phyloP scores from a whole-genome alignment of 2,797 vertebrate genomes.

The Momotus momota region DNA sequence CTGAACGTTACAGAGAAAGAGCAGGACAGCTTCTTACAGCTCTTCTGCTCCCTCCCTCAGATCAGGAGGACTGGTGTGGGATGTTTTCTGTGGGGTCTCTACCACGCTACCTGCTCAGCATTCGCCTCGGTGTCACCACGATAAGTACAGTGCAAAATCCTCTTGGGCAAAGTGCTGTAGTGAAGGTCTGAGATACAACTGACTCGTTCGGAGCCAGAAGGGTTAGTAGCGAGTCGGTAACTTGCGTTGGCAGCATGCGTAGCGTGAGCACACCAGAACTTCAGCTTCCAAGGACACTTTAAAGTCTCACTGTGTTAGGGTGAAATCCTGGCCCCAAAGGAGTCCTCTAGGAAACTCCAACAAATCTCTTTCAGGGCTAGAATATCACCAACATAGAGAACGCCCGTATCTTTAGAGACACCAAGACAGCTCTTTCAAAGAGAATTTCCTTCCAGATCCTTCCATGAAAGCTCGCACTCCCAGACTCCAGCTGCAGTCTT shows the following conservation, averaged over 20 bases:
- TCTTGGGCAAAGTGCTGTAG: conserved; percentile 63
- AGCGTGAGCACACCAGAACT: neutral
- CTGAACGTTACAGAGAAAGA: neutral
- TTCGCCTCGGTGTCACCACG: neutral
- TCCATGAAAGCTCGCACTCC: conserved; percentile 8
- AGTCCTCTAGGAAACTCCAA: conserved; percentile 7
- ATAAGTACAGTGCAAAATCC: conserved; percentile 71
- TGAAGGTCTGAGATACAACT: conserved; percentile 46
- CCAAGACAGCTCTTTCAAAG: conserved; percentile 14
- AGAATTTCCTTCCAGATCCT: conserved; percentile 37
- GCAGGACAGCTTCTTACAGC: conserved; percentile 13
- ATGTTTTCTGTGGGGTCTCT: conserved; percentile 23
- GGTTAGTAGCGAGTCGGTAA: neutral
- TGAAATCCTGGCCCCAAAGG: conserved; percentile 57
- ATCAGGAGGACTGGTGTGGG: neutral
- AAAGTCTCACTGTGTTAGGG: neutral
- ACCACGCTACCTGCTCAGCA: conserved; percentile 35
- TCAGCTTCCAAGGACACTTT: neutral
- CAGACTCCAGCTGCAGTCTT: conserved; percentile 11
- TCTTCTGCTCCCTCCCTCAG: neutral
- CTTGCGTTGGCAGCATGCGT: conserved; percentile 33
- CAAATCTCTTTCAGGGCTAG: conserved; percentile 44
- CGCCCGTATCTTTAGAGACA: neutral
- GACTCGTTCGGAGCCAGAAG: conserved; percentile 15
- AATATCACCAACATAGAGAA: conserved; percentile 27